A percentile compares a stretch with the other conserved stretches of the same genome.
Evolutionary conservation across 2,113 vertebrate genomes (phyloP).

Genomic region (Xiphorhynchus elegans): DNA sequence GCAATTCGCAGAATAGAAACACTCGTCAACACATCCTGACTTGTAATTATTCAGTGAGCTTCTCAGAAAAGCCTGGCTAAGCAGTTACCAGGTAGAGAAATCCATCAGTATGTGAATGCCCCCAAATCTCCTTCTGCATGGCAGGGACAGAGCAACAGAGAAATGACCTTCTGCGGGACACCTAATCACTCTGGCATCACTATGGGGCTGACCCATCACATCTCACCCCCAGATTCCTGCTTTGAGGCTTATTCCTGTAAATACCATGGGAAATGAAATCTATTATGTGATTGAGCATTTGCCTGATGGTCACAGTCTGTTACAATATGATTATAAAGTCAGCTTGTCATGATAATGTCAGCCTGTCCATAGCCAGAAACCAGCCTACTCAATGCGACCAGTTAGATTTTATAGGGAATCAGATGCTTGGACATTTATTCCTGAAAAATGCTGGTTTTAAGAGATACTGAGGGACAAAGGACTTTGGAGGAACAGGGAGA

Average conservation of each 20-base stretch:
- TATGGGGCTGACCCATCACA: background rate
- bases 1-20: background rate
- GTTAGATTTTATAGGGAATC: background rate
- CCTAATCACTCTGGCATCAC: rapidly evolving
- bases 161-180: background rate
- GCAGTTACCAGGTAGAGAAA: background rate
- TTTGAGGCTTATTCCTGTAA: background rate
- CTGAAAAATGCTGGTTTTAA: background rate
- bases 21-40: background rate
- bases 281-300: background rate
- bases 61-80: background rate
- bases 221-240: background rate
- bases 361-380: background rate
- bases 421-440: background rate
- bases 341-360: background rate
- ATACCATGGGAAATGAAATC: background rate
- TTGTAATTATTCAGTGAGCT: background rate
- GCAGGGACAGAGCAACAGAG: background rate
- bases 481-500: background rate
- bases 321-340: background rate
- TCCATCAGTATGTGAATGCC: background rate
- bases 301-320: background rate
- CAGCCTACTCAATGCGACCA: no score
- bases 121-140: rapidly evolving
- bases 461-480: background rate